phyloP scores from a whole-genome alignment of 2,888 invertebrate genomes.

The Clivina fossor region DNA sequence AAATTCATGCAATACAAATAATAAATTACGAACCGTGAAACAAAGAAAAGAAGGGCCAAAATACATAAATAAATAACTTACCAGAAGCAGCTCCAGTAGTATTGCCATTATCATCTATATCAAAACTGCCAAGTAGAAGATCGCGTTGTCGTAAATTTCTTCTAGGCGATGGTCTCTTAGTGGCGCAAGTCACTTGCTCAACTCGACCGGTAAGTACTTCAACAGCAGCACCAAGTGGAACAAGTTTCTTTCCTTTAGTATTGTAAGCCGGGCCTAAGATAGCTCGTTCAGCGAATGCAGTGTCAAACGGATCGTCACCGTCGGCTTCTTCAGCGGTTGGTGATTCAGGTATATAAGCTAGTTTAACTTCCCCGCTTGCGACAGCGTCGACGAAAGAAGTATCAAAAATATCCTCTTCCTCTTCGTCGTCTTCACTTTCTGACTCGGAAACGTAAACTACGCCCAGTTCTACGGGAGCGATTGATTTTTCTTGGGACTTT shows the following conservation, averaged over 20 bases:
- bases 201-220: slow-evolving; percentile 84
- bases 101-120: slow-evolving; percentile 54
- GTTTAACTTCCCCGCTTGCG: slow-evolving; percentile 81
- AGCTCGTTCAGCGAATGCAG: slow-evolving; percentile 81
- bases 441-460: slow-evolving; percentile 66
- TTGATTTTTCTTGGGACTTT: slow-evolving; percentile 38
- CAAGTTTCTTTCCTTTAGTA: slow-evolving; percentile 73
- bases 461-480: slow-evolving; percentile 54
- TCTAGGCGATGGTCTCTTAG: slow-evolving; percentile 55
- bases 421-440: slow-evolving; percentile 71
- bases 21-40: no score
- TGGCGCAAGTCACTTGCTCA: slow-evolving; percentile 68
- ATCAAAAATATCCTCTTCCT: slow-evolving; percentile 84
- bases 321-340: slow-evolving; percentile 69
- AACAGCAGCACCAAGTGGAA: slow-evolving; percentile 83
- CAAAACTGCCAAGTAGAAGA: slow-evolving; percentile 66
- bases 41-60: no score
- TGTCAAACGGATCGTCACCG: slow-evolving; percentile 84
- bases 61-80: background rate
- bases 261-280: slow-evolving; percentile 74
- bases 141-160: slow-evolving; percentile 60
- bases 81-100: slow-evolving; percentile 11
- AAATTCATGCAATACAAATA: background rate
- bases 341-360: slow-evolving; percentile 85
- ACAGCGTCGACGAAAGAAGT: slow-evolving; percentile 86